These are phyloP conservation scores for Hylia prasina DNA, from an alignment of 2,113 vertebrate species.

Conservation along the genomic window DNA sequence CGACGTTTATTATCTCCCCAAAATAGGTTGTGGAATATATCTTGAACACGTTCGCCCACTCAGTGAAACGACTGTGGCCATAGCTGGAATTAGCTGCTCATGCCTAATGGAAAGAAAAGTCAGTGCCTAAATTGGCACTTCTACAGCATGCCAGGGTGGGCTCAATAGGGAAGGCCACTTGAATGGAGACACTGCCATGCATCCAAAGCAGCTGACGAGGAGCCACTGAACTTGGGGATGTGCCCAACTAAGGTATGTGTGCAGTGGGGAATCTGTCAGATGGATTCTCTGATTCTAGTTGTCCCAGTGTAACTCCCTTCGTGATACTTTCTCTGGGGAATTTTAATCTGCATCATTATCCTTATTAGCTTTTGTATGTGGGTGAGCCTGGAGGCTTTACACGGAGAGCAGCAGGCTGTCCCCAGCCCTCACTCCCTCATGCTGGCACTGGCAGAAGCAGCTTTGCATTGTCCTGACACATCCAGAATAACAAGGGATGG, in stretches of 20 bases:
- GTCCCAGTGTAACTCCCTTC: neutral
- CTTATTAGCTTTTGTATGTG: neutral
- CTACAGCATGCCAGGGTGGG: neutral
- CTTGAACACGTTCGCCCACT: neutral
- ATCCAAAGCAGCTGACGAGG: conserved; percentile 27
- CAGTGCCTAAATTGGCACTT: conserved; percentile 22
- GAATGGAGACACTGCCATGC: neutral
- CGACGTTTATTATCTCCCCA: neutral
- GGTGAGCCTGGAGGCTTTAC: conserved; percentile 10
- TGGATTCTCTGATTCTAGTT: neutral
- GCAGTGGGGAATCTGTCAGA: neutral
- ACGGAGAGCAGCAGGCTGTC: neutral
- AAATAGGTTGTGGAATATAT: conserved; percentile 36
- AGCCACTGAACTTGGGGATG: conserved; percentile 4
- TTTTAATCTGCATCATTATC: conserved; percentile 29
- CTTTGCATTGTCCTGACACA: neutral
- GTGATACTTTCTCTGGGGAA: neutral
- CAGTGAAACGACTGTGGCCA: neutral
- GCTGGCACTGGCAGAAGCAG: neutral
- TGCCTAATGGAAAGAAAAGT: conserved; percentile 28
- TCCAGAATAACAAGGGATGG: neutral
- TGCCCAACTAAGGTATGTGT: conserved; percentile 26
- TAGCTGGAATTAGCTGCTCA: conserved; percentile 49
- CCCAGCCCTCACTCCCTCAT: fast-evolving
- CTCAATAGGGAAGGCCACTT: neutral